A percentile compares a stretch with the other conserved stretches of the same genome.
Evolutionary conservation across 2,888 invertebrate genomes (phyloP).

Genomic region (Rhodophaea formosa): DNA sequence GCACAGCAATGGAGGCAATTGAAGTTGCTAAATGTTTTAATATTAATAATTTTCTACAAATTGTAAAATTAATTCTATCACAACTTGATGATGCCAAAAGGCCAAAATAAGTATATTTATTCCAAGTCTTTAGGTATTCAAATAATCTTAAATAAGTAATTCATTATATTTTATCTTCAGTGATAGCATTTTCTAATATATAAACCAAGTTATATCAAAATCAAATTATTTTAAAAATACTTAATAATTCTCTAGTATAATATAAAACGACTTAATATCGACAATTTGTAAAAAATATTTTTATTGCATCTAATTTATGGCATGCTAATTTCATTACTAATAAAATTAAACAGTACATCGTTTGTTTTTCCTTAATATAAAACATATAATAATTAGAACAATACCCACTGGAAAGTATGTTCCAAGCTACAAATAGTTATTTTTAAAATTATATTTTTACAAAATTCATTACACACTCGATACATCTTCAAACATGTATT

Average conservation of each 20-base stretch:
- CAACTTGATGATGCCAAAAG: slow-evolving; percentile 36
- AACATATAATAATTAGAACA: background rate
- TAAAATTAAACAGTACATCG: background rate
- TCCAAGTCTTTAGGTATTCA: slow-evolving; percentile 13
- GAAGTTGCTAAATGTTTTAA: slow-evolving; percentile 22
- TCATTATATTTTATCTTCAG: background rate
- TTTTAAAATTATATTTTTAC: no score
- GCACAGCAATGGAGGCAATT: slow-evolving; percentile 7
- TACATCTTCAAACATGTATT: no score
- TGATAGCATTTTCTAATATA: background rate
- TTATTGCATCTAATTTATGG: slow-evolving; percentile 73
- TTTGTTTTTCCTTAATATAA: background rate
- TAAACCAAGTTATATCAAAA: background rate
- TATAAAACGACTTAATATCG: slow-evolving; percentile 30
- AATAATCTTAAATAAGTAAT: background rate
- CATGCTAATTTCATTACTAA: slow-evolving; percentile 53
- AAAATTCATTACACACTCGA: no score
- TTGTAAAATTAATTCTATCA: slow-evolving; percentile 39
- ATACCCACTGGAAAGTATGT: background rate
- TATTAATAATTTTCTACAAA: slow-evolving; percentile 20
- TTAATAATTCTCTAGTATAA: slow-evolving; percentile 22
- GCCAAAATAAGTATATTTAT: slow-evolving; percentile 19
- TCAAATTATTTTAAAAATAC: background rate
- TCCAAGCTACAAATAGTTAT: background rate
- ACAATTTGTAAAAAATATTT: slow-evolving; percentile 45